phyloP scores from a whole-genome alignment of 1,140 invertebrate genomes.

The Zaprionus nigranus region DNA sequence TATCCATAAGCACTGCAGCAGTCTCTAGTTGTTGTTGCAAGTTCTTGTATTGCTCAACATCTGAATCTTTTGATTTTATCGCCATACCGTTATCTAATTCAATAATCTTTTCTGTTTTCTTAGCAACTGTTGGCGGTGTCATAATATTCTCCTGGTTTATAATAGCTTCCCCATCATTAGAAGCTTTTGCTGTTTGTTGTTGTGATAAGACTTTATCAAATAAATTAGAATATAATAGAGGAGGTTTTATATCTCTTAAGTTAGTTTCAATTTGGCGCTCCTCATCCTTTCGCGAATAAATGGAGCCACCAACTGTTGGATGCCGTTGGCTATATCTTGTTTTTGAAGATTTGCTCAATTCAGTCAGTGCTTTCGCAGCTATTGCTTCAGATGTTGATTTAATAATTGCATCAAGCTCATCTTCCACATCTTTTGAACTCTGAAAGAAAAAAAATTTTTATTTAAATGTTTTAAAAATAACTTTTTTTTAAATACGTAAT shows the following conservation, averaged over 20 bases:
- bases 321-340: slow-evolving; percentile 56
- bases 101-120: slow-evolving; percentile 22
- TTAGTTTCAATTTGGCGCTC: slow-evolving; percentile 43
- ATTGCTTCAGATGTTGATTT: slow-evolving; percentile 80
- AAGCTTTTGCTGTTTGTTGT: slow-evolving; percentile 30
- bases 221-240: slow-evolving; percentile 54
- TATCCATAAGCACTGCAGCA: slow-evolving; percentile 83
- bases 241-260: slow-evolving; percentile 38
- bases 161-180: slow-evolving; percentile 40
- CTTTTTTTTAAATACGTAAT: not conserved
- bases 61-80: slow-evolving; percentile 38
- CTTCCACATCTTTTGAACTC: slow-evolving; percentile 61
- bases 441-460: slow-evolving; percentile 25
- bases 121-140: slow-evolving; percentile 15
- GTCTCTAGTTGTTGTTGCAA: slow-evolving; percentile 83
- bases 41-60: slow-evolving; percentile 72
- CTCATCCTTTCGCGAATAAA: slow-evolving; percentile 26
- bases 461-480: too few species aligned
- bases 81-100: slow-evolving; percentile 33
- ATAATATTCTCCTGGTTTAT: slow-evolving; percentile 34
- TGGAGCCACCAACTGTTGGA: slow-evolving; percentile 37
- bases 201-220: slow-evolving; percentile 44
- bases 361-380: slow-evolving; percentile 82
- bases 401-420: slow-evolving; percentile 68
- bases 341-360: slow-evolving; percentile 80